Evolutionary conservation across 2,888 invertebrate species (phyloP).

Genomic region (Allacma fusca): DNA sequence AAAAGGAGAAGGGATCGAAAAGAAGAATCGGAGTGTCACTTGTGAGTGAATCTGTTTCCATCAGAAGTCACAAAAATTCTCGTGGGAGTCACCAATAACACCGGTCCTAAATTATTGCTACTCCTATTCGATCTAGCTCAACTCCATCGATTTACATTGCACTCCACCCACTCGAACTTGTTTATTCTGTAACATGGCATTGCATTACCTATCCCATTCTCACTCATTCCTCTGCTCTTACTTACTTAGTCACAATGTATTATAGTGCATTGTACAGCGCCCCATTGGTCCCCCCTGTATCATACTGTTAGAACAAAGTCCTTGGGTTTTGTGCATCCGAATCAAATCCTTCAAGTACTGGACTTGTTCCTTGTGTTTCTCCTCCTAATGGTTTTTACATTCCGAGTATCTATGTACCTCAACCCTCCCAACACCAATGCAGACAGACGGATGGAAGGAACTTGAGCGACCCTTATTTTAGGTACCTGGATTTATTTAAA

Average conservation of each 20-base stretch:
- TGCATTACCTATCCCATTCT: neutral
- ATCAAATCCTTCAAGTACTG: too few species aligned
- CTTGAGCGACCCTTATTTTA: too few species aligned
- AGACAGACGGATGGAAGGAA: too few species aligned
- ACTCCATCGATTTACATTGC: conserved; percentile 30
- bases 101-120: conserved; percentile 57
- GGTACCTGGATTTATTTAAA: too few species aligned
- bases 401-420: too few species aligned
- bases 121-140: conserved; percentile 24
- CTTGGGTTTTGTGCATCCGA: too few species aligned
- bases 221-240: neutral
- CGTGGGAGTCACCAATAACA: conserved; percentile 56
- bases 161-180: neutral
- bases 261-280: too few species aligned
- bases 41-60: conserved; percentile 60
- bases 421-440: too few species aligned
- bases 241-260: neutral
- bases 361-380: too few species aligned
- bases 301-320: too few species aligned
- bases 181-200: neutral
- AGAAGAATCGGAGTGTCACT: conserved; percentile 61
- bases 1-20: conserved; percentile 37
- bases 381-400: too few species aligned
- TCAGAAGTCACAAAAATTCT: conserved; percentile 59
- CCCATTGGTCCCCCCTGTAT: too few species aligned